Percentiles rank a stretch among this genome's conserved stretches.
These are phyloP conservation scores for Aplodontia rufa DNA, from an alignment of 2,113 vertebrate species.

Conservation along the genomic window DNA sequence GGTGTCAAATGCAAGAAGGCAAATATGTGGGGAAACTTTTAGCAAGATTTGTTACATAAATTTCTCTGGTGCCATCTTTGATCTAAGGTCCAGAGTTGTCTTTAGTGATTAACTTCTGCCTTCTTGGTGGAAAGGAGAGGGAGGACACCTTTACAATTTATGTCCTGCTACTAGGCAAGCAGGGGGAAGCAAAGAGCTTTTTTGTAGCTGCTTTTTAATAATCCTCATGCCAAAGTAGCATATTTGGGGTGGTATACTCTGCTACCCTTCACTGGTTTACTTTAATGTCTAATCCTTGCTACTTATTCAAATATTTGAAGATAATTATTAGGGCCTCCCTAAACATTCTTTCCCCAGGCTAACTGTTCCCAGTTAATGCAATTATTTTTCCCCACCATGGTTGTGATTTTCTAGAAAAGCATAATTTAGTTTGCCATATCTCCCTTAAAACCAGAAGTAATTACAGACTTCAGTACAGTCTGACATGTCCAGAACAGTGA, in stretches of 20 bases:
- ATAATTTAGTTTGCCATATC: neutral
- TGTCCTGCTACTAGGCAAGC: neutral
- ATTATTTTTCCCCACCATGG: neutral
- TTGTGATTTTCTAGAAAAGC: constrained; percentile 14
- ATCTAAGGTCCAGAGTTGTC: neutral
- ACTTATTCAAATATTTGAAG: neutral
- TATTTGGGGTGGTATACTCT: neutral
- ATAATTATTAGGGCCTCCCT: neutral
- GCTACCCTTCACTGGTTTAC: neutral
- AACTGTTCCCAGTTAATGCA: neutral
- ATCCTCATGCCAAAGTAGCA: neutral
- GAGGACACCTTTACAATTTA: neutral
- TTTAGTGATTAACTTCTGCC: neutral
- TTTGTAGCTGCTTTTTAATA: neutral
- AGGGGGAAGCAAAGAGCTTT: neutral
- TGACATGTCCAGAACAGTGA: neutral
- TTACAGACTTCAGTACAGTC: neutral
- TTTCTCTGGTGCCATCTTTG: neutral
- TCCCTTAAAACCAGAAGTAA: constrained; percentile 2
- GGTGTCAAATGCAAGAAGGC: neutral
- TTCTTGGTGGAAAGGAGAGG: neutral
- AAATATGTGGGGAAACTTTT: neutral
- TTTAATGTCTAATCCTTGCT: neutral
- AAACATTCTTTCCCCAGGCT: neutral
- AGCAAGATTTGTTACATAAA: neutral